Percentiles rank a stretch among this genome's conserved stretches.
phyloP scores from a whole-genome alignment of 2,888 invertebrate genomes.

The Pyrocoelia pectoralis region DNA sequence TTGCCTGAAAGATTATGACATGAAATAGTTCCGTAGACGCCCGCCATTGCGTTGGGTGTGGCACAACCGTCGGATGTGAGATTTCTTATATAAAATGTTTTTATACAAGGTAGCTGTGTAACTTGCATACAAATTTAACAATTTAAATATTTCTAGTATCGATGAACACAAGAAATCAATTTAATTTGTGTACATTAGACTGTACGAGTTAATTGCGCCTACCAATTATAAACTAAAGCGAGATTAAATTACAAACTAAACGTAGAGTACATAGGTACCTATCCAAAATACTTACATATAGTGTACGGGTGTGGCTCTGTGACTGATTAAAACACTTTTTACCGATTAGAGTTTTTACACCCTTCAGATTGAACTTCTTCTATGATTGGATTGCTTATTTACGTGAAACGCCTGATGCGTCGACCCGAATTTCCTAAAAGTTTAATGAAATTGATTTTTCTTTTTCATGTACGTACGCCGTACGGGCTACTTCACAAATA shows the following conservation, averaged over 20 bases:
- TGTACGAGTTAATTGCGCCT: not conserved
- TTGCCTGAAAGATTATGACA: conserved; percentile 38
- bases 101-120: conserved; percentile 10
- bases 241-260: not conserved
- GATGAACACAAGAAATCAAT: conserved; percentile 10
- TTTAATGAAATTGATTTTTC: conserved; percentile 30
- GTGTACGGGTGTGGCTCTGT: conserved; percentile 4
- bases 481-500: not conserved
- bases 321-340: conserved; percentile 47
- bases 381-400: conserved; percentile 48
- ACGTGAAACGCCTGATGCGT: conserved; percentile 36
- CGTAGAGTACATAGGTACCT: not conserved
- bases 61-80: conserved; percentile 38
- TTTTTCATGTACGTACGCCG: not conserved
- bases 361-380: conserved; percentile 44
- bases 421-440: conserved; percentile 28
- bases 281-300: conserved; percentile 6
- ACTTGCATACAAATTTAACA: conserved; percentile 22
- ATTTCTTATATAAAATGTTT: conserved; percentile 26
- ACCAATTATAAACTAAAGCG: not conserved
- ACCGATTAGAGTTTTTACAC: conserved; percentile 45
- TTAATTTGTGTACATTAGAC: conserved; percentile 4
- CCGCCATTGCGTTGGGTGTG: conserved; percentile 43
- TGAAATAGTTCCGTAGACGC: conserved; percentile 42
- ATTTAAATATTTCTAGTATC: conserved; percentile 14